These are phyloP conservation scores for Laothoe populi DNA, from an alignment of 2,888 invertebrate genomes.

Conservation along the genomic window DNA sequence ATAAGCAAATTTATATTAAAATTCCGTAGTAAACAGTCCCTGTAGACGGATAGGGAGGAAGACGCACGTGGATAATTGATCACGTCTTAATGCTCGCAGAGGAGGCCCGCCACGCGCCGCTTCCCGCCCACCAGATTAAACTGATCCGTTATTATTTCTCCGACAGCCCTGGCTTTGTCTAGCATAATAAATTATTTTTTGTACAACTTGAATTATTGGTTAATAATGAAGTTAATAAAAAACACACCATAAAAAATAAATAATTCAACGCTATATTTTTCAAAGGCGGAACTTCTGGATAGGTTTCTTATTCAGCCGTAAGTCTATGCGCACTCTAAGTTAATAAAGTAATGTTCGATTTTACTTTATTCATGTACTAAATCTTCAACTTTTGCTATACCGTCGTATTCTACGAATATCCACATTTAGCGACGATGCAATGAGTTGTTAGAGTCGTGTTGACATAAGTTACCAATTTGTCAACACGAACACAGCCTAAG, in stretches of 20 bases:
- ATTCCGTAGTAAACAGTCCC: conserved; percentile 50
- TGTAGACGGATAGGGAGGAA: conserved; percentile 40
- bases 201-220: background rate
- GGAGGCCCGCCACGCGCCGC: conserved; percentile 33
- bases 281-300: background rate
- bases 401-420: background rate
- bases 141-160: conserved; percentile 64
- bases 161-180: conserved; percentile 50
- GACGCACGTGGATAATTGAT: conserved; percentile 67
- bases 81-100: conserved; percentile 58
- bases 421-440: conserved; percentile 28
- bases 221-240: conserved; percentile 8
- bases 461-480: conserved; percentile 26
- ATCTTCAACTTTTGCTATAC: background rate
- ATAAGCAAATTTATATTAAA: conserved; percentile 47
- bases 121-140: conserved; percentile 54
- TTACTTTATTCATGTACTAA: background rate
- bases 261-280: background rate
- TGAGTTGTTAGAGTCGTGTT: conserved; percentile 9
- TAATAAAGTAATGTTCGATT: background rate
- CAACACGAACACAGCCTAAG: too few relatives aligned
- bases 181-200: conserved; percentile 19
- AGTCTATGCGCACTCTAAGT: background rate
- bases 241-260: background rate
- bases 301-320: background rate